Evolutionary conservation across 92 coral and sea anemone species (phyloP).

Genomic region (Micromussa lordhowensis): DNA sequence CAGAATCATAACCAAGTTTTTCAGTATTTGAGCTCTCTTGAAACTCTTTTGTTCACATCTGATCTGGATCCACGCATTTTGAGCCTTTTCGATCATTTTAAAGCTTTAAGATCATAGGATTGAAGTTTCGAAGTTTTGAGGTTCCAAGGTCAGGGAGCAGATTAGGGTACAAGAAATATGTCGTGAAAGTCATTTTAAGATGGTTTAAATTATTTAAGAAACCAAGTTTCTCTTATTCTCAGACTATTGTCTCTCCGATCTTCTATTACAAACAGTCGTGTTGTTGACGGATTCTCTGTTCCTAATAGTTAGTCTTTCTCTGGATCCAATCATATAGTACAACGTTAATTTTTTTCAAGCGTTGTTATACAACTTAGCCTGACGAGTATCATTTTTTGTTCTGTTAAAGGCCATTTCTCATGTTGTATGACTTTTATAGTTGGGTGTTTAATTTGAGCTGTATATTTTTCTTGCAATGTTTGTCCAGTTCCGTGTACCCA

Average conservation of each 20-base stretch:
- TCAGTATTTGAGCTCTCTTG: slow-evolving; percentile 88
- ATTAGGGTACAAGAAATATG: background rate
- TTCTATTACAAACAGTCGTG: background rate
- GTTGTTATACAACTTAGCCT: background rate
- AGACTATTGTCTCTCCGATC: background rate
- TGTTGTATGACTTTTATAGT: background rate
- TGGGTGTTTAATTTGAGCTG: no score
- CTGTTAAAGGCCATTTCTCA: background rate
- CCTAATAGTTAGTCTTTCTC: background rate
- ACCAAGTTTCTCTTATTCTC: background rate
- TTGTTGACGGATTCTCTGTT: background rate
- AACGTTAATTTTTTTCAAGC: background rate
- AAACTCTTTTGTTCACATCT: slow-evolving; percentile 91
- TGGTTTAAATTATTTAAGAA: background rate
- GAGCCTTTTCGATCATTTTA: slow-evolving; percentile 85
- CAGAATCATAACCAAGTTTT: slow-evolving; percentile 89
- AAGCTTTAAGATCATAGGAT: slow-evolving; percentile 76
- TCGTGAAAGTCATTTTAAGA: background rate
- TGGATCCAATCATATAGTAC: background rate
- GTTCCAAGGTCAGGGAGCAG: background rate
- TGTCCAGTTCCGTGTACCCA: no score
- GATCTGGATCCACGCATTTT: slow-evolving; percentile 94
- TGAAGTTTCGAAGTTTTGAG: background rate
- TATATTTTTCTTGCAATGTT: no score
- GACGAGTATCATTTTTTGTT: background rate